phyloP scores from a whole-genome alignment of 2,888 invertebrate genomes.

The Oscheius sp. region DNA sequence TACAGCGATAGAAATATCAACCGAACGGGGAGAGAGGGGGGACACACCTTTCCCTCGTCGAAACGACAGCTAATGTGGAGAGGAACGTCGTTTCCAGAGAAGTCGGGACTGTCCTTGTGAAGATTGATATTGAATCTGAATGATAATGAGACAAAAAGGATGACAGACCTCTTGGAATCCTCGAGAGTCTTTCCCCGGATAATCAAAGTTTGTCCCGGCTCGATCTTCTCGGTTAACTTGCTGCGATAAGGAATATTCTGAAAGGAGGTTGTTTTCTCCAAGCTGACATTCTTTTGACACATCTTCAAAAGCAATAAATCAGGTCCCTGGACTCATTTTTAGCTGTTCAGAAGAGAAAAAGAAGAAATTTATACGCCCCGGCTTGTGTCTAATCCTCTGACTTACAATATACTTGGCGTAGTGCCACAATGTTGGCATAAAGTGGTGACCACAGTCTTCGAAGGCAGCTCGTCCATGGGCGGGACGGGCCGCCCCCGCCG shows the following conservation, averaged over 20 bases:
- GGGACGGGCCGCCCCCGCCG: constrained; percentile 11
- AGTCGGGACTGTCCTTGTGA: constrained; percentile 59
- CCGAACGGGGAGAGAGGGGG: not conserved
- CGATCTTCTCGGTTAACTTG: constrained; percentile 60
- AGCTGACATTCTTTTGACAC: not conserved
- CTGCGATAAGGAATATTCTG: constrained; percentile 62
- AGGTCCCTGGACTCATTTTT: constrained; percentile 1
- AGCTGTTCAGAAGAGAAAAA: not conserved
- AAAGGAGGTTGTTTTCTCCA: constrained; percentile 12
- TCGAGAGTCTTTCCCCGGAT: constrained; percentile 58
- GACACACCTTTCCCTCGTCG: constrained; percentile 59
- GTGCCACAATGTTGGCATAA: constrained; percentile 54
- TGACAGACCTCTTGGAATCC: constrained; percentile 49
- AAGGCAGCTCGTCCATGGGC: not conserved
- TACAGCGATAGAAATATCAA: not conserved
- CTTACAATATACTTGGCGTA: constrained; percentile 61
- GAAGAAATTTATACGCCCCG: too few relatives aligned
- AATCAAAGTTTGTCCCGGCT: constrained; percentile 62
- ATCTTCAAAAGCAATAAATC: not conserved
- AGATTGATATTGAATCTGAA: constrained; percentile 63
- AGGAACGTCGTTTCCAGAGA: constrained; percentile 63
- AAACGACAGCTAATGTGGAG: constrained; percentile 57
- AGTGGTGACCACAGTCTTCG: not conserved
- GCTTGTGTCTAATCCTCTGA: not conserved
- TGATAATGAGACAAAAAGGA: not conserved